Evolutionary conservation across 92 coral and sea anemone species (phyloP).

Genomic region (Virgularia gustaviana): DNA sequence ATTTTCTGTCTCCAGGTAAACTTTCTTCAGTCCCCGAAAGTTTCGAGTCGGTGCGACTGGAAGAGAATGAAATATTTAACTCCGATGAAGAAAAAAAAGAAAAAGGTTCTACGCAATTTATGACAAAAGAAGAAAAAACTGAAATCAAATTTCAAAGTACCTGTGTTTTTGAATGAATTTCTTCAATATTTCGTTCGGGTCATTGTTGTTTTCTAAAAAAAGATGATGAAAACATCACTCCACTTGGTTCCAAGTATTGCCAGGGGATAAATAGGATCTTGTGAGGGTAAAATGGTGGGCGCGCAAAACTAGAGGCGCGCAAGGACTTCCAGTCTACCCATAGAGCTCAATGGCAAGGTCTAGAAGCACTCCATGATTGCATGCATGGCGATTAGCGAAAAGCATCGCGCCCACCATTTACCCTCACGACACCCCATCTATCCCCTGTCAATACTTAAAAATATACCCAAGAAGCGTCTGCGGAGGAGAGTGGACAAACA

Average conservation of each 20-base stretch:
- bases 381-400: too few relatives aligned
- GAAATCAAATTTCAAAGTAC: not conserved
- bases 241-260: too few relatives aligned
- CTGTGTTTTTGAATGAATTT: conserved; percentile 57
- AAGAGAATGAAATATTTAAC: not conserved
- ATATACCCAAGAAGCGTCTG: not conserved
- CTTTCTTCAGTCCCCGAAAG: conserved; percentile 67
- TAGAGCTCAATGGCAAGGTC: too few relatives aligned
- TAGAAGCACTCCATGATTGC: too few relatives aligned
- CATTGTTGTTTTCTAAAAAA: conserved; percentile 51
- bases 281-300: too few relatives aligned
- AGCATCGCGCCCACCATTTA: too few relatives aligned
- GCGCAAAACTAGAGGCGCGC: too few relatives aligned
- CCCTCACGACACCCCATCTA: too few relatives aligned
- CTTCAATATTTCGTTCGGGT: conserved; percentile 88
- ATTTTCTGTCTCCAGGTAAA: conserved; percentile 72
- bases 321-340: too few relatives aligned
- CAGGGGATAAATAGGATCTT: too few relatives aligned
- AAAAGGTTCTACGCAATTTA: not conserved
- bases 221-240: too few relatives aligned
- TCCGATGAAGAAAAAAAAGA: not conserved
- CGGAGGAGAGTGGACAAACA: not conserved
- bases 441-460: too few relatives aligned
- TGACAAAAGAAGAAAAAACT: not conserved
- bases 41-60: conserved; percentile 63